Percentiles rank a stretch among this genome's conserved stretches.
Evolutionary conservation across 2,113 vertebrate species (phyloP).

Genomic region (Heterochromis multidens): DNA sequence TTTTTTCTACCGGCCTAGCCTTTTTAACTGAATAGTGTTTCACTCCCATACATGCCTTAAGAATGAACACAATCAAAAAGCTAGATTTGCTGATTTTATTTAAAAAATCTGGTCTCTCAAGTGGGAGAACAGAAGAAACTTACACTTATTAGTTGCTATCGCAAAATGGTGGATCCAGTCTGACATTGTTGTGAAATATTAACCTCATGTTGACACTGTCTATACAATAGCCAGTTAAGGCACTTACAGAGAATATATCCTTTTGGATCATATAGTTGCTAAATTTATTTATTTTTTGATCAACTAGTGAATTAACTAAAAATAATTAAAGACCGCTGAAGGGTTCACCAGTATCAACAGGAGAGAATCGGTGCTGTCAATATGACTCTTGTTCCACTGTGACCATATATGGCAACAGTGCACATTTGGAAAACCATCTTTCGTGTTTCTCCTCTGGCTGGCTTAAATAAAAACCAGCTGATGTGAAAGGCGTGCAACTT

Average conservation of each 20-base stretch:
- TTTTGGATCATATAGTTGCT: too few relatives aligned
- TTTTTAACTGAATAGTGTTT: not conserved
- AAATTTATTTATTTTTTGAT: too few relatives aligned
- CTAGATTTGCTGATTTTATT: not conserved
- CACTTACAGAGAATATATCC: not conserved
- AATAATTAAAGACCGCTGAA: not conserved
- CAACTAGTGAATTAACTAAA: not conserved
- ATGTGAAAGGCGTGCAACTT: constrained; percentile 49
- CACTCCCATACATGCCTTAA: constrained; percentile 42
- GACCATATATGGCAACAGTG: constrained; percentile 58
- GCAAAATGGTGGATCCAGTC: not conserved
- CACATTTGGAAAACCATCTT: constrained; percentile 37
- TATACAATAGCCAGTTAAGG: not conserved
- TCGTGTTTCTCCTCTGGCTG: constrained; percentile 3
- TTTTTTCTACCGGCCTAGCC: not conserved
- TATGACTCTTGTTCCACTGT: constrained; percentile 19
- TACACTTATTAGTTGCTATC: not conserved
- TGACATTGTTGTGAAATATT: not conserved
- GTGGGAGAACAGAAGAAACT: not conserved
- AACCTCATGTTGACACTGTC: not conserved
- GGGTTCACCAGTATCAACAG: not conserved
- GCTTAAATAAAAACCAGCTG: constrained; percentile 69
- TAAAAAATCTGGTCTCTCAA: not conserved
- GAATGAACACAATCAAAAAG: not conserved
- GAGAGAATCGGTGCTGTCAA: constrained; percentile 27